Percentiles rank a stretch among this genome's conserved stretches.
phyloP scores from a whole-genome alignment of 2,797 vertebrate genomes.

The Phoeniculus purpureus region DNA sequence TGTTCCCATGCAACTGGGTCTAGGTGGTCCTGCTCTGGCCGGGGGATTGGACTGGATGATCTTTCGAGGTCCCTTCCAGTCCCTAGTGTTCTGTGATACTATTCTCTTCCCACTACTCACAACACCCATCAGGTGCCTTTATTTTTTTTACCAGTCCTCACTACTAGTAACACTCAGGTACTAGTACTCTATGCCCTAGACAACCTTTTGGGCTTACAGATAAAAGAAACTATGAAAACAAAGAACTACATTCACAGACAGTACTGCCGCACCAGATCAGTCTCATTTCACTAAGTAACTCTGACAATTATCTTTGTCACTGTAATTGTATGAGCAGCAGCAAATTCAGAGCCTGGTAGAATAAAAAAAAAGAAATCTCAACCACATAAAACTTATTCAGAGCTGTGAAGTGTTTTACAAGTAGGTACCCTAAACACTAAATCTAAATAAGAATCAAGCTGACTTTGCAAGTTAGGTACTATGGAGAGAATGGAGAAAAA shows the following conservation, averaged over 20 bases:
- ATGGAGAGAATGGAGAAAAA: neutral
- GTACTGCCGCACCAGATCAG: neutral
- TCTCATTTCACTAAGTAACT: accelerated
- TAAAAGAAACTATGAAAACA: neutral
- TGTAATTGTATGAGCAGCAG: neutral
- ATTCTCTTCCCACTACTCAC: neutral
- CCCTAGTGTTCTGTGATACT: neutral
- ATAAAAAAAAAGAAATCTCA: neutral
- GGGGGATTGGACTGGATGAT: too few species aligned
- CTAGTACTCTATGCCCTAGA: neutral
- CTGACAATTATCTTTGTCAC: neutral
- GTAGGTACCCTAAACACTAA: neutral
- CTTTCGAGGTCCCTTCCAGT: too few species aligned
- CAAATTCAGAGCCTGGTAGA: neutral
- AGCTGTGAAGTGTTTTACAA: neutral
- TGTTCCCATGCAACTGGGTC: too few species aligned
- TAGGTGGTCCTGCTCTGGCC: too few species aligned
- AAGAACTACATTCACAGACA: neutral
- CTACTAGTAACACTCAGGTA: neutral
- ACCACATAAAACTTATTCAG: neutral
- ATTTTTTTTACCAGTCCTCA: neutral
- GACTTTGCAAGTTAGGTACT: neutral
- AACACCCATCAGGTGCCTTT: neutral
- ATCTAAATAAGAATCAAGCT: neutral
- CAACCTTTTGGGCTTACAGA: neutral